Percentiles rank a stretch among this genome's conserved stretches.
Evolutionary conservation across 1,140 invertebrate genomes (phyloP).

Genomic region (Pantala flavescens): DNA sequence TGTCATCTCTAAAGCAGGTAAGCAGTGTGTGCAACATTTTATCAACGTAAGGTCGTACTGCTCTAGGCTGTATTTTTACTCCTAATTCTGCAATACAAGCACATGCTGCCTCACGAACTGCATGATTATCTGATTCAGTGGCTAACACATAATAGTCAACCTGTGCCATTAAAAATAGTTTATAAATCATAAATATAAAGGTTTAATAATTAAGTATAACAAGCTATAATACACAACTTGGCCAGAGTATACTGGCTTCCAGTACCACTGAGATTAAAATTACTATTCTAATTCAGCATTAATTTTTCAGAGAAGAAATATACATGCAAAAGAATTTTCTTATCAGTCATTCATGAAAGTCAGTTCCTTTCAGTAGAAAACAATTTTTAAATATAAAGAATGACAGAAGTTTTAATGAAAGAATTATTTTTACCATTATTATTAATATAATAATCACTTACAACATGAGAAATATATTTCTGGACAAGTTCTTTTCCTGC

Average conservation of each 20-base stretch:
- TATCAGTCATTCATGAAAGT: no score
- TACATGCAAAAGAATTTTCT: no score
- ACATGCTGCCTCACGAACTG: slow-evolving; percentile 47
- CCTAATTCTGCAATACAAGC: slow-evolving; percentile 47
- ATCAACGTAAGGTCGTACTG: slow-evolving; percentile 35
- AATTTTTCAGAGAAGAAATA: no score
- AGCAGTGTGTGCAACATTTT: slow-evolving; percentile 37
- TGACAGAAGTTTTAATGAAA: no score
- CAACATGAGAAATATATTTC: slow-evolving; percentile 39
- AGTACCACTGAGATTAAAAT: no score
- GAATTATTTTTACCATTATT: no score
- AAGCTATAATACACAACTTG: slow-evolving; percentile 14
- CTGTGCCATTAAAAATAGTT: slow-evolving; percentile 24
- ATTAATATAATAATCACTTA: slow-evolving; percentile 26
- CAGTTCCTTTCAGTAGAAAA: no score
- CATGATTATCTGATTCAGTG: slow-evolving; percentile 44
- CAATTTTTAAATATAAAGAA: no score
- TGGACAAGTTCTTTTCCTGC: slow-evolving; percentile 40
- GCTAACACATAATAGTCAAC: slow-evolving; percentile 42
- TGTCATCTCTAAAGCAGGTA: slow-evolving; percentile 44
- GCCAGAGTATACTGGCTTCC: no score
- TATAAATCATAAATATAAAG: no score
- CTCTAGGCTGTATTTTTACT: slow-evolving; percentile 37
- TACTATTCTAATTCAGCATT: no score
- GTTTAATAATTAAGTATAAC: neutral